Base-by-base conservation (phyloP, 2,888 invertebrate species). In the Volucella bombylans region DNA sequence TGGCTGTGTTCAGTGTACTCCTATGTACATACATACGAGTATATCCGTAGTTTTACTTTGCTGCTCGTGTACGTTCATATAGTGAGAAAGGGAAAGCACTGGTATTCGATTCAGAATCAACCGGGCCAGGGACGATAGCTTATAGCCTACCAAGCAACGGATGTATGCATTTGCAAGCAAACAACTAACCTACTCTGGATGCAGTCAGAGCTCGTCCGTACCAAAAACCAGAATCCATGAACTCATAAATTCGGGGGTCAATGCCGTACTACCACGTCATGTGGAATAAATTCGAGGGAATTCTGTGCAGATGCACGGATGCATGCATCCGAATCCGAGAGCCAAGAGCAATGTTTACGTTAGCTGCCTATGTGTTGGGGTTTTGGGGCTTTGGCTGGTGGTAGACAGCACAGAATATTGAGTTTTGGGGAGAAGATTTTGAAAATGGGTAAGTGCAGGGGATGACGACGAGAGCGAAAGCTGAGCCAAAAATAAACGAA, bases 171-270 rank as follows among this genome's bases (percentile, higher is more conserved):
- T 78, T 49, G 62, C 62, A 77, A 68, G 50, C 67, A 78, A 69
- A 72, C 72, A 72, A 79, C 79, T 79, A 79, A 79, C 72, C 72
- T 72, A 79, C 79, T 79, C 49, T 57, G 50, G 64, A 65, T 78
- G 64, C 62, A 71, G 47, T 31, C 31, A 31, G 31, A 31, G 1
- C 11, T 50, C 64, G 72, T 79, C 79, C 72, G 65, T 61, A 59
- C 67, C 79, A 39, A 64, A 23, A 79, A 79, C 65, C 65, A 61
- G 72, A 61, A 79, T 65, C 72, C 72, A 38, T 79, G 72, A 79
- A 65, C 79, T 67, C 79, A 72, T 79, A 79, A 79, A 79, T 79
- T 79, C 72, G 79, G 79, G 79, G 79, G 79, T 79, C 79, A 79
- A 79, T 79, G 79, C 79, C 79, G 52, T 43, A 61, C 65, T 18